Base-by-base conservation (phyloP, 1,140 invertebrate genomes). In the Aphaenogaster ashmeadi region DNA sequence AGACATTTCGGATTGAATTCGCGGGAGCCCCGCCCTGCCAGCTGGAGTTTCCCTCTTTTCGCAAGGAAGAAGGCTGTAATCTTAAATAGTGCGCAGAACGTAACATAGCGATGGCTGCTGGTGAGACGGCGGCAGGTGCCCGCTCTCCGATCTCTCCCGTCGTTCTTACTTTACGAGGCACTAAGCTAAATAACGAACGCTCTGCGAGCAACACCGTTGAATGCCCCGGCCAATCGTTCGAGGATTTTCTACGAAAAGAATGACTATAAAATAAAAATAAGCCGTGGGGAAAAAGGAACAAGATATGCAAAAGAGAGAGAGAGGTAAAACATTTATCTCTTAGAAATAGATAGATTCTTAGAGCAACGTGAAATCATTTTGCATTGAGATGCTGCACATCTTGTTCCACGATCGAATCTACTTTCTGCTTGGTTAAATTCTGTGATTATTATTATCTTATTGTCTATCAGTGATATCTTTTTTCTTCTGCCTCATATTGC, bases 1-100 rank as follows among this genome's bases (percentile, higher is more conserved):
- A 66, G 81, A 90, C 90, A 58, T 91, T 90, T 88, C 89, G 88
- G 90, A 92, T 92, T 92, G 91, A 91, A 92, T 92, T 86, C 83
- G 67, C 75, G 64, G 78, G 86, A 72, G 79, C 81, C 64, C 54
- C 54, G 60, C 50, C 52, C 21, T 50, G 69, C 50, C 60, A 78
- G 15, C 27, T 58, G 27, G 18, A 75, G 27, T 72, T 52, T 62
- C 54, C 15, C 56, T 38, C 69, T 69, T 62, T 50, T 66, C 15
- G 50, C 74, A 9, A 52, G 27, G 74, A 50, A 58, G 67, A 75
- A 90, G 60, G 52, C 77, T 41, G 79, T 83, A 84, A 88, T 91
- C 84, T 88, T 89, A 88, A 91, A 78, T 88, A 91, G 86, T 79
- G 90, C 87, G 72, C 85, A 44, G 74, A 54, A 15, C 67, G 79